A percentile compares a stretch with the other conserved stretches of the same genome.
Evolutionary conservation across 2,888 invertebrate genomes (phyloP).

Genomic region (Napeogenes sylphis): DNA sequence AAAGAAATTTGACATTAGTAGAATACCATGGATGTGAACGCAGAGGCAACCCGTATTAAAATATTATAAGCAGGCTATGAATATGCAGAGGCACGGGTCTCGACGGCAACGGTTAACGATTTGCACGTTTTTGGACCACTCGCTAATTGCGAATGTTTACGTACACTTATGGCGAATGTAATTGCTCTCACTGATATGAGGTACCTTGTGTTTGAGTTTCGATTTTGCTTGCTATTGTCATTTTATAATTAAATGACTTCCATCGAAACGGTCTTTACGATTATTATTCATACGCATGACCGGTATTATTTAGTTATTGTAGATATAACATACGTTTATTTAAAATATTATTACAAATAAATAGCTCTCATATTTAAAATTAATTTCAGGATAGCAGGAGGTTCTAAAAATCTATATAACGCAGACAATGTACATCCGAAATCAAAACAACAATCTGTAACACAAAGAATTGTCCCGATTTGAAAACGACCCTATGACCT

Average conservation of each 20-base stretch:
- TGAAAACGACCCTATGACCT: too few species aligned
- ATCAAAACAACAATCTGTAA: too few species aligned
- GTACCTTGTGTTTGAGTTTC: constrained; percentile 55
- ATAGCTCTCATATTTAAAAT: too few species aligned
- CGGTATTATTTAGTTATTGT: too few species aligned
- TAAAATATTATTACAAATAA: too few species aligned
- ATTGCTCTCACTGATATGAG: constrained; percentile 70
- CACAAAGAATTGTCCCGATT: too few species aligned
- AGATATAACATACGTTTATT: too few species aligned
- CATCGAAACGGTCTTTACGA: background rate
- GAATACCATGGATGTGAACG: constrained; percentile 58
- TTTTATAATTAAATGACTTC: constrained; percentile 1
- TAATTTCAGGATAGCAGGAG: too few species aligned
- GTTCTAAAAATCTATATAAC: too few species aligned
- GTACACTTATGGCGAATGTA: constrained; percentile 74
- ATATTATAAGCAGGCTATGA: constrained; percentile 77
- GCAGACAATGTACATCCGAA: too few species aligned
- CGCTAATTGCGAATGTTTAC: constrained; percentile 76
- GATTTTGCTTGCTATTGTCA: constrained; percentile 42
- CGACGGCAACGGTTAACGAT: constrained; percentile 71
- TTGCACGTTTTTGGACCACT: constrained; percentile 75
- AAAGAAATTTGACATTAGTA: constrained; percentile 67
- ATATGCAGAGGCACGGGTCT: constrained; percentile 75
- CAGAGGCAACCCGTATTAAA: constrained; percentile 70
- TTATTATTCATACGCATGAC: background rate